phyloP scores from a whole-genome alignment of 2,888 invertebrate species.

The Lasioglossum villosulum region DNA sequence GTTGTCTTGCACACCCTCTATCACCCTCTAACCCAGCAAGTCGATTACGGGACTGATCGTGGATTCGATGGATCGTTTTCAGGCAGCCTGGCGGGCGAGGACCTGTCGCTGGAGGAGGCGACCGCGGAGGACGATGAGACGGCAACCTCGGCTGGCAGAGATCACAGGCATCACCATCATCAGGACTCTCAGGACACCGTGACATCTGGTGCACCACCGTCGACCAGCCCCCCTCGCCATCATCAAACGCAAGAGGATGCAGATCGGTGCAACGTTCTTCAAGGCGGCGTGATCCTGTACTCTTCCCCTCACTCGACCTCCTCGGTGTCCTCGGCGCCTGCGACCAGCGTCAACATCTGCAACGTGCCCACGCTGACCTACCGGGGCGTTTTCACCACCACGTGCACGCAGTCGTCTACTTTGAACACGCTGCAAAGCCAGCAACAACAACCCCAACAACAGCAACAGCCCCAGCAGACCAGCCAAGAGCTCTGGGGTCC shows the following conservation, averaged over 20 bases:
- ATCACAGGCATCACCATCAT: constrained; percentile 83
- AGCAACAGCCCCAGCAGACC: constrained; percentile 83
- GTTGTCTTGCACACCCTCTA: not conserved
- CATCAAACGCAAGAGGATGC: constrained; percentile 79
- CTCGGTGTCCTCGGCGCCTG: constrained; percentile 74
- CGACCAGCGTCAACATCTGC: constrained; percentile 84
- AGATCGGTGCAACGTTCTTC: constrained; percentile 81
- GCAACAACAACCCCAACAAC: constrained; percentile 86
- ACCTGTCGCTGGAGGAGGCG: constrained; percentile 88
- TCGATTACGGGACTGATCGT: constrained; percentile 47
- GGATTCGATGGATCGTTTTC: constrained; percentile 83
- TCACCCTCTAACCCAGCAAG: not conserved
- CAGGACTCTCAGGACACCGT: constrained; percentile 75
- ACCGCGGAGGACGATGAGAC: constrained; percentile 85
- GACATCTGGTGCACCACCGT: constrained; percentile 68
- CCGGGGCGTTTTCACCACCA: constrained; percentile 90
- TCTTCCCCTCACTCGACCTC: constrained; percentile 79
- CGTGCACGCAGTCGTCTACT: constrained; percentile 89
- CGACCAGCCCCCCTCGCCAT: constrained; percentile 78
- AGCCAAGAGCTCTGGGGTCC: constrained; percentile 83
- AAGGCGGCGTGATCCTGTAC: constrained; percentile 82
- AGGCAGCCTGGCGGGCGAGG: constrained; percentile 93
- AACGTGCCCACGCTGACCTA: constrained; percentile 85
- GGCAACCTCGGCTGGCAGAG: constrained; percentile 80
- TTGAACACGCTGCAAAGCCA: constrained; percentile 86